Conservation (phyloP, 2,113 vertebrate genomes). For the Sclerurus mexicanus region DNA sequence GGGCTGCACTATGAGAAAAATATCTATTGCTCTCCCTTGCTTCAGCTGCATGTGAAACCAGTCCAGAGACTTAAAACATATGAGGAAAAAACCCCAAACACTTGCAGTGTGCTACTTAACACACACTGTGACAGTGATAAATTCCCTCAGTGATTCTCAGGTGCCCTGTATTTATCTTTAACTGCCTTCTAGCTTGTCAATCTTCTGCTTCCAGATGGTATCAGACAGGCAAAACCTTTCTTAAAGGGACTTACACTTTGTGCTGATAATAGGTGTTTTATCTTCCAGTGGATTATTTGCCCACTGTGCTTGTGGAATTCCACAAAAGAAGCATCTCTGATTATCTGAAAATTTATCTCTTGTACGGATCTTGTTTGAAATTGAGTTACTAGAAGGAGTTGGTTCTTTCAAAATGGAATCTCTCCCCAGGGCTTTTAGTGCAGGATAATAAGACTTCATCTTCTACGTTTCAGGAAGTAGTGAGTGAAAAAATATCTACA, state of each 20-base stretch:
- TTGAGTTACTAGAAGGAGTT: constrained; percentile 56
- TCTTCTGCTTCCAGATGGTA: constrained; percentile 69
- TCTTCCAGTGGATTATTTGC: constrained; percentile 65
- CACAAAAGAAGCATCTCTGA: constrained; percentile 59
- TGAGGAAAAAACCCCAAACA: background rate
- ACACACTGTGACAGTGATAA: constrained; percentile 62
- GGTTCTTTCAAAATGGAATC: constrained; percentile 27
- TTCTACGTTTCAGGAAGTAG: background rate
- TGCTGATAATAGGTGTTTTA: constrained; percentile 66
- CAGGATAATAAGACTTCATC: constrained; percentile 21
- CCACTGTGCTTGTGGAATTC: constrained; percentile 51
- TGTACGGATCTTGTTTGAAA: constrained; percentile 54
- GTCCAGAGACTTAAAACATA: background rate
- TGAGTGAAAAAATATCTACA: background rate
- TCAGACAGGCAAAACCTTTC: constrained; percentile 63
- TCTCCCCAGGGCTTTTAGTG: constrained; percentile 36
- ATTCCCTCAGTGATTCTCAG: constrained; percentile 67
- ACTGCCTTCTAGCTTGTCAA: constrained; percentile 66
- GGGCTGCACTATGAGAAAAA: background rate
- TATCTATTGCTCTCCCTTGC: background rate
- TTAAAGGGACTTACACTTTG: constrained; percentile 68
- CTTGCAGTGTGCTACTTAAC: constrained; percentile 32
- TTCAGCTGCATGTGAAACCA: background rate
- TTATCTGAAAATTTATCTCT: constrained; percentile 70
- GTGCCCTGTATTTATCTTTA: constrained; percentile 70